Evolutionary conservation across 1,140 invertebrate species (phyloP).

Genomic region (Armadillidium nasatum): DNA sequence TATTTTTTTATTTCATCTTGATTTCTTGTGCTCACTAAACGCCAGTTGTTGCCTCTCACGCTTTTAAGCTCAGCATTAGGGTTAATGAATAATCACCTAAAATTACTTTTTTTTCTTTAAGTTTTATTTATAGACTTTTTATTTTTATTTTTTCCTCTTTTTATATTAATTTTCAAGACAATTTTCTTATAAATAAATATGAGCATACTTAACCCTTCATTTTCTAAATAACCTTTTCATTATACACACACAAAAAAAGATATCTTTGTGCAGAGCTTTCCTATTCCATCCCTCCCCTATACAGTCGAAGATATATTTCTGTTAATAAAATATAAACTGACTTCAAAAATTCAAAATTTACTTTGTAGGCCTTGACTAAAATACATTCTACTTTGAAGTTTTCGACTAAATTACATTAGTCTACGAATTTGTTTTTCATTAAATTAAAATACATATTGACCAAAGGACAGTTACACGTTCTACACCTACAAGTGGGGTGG

Average conservation of each 20-base stretch:
- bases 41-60: neutral
- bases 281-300: neutral
- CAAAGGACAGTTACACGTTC: neutral
- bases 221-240: neutral
- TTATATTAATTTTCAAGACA: neutral
- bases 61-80: constrained; percentile 1
- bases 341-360: too few species aligned
- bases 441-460: too few species aligned
- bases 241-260: constrained; percentile 2
- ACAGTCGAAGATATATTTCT: neutral
- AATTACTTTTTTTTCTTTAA: neutral
- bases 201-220: neutral
- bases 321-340: too few species aligned
- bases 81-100: neutral
- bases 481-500: constrained; percentile 8
- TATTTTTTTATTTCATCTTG: neutral
- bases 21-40: constrained; percentile 2
- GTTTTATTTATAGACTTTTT: neutral
- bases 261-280: constrained; percentile 1
- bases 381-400: too few species aligned
- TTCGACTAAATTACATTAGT: too few species aligned
- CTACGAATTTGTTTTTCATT: too few species aligned
- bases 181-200: neutral
- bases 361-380: too few species aligned
- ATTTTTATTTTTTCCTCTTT: neutral